Evolutionary conservation across 2,888 invertebrate species (phyloP).

Genomic region (Pheosia tremula): DNA sequence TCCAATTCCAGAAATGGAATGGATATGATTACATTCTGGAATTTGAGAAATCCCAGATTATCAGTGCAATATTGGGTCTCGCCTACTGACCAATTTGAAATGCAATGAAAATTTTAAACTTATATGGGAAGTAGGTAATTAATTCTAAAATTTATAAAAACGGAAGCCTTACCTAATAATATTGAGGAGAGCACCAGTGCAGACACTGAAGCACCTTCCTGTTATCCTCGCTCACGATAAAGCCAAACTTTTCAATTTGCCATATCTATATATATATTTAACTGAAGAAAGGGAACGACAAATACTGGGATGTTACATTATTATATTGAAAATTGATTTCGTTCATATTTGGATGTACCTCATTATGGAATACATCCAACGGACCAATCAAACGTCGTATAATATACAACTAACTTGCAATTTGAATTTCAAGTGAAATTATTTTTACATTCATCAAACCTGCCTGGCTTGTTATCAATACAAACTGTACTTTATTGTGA

Average conservation of each 20-base stretch:
- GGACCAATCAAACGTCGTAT: too few species aligned
- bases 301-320: too few species aligned
- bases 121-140: slow-evolving; percentile 30
- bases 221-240: slow-evolving; percentile 32
- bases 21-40: not conserved
- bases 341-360: too few species aligned
- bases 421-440: not conserved
- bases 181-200: slow-evolving; percentile 63
- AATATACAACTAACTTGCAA: not conserved
- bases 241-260: slow-evolving; percentile 41
- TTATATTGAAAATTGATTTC: too few species aligned
- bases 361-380: too few species aligned
- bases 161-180: slow-evolving; percentile 50
- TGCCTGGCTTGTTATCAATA: slow-evolving; percentile 9
- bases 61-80: slow-evolving; percentile 23
- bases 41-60: not conserved
- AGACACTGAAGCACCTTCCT: slow-evolving; percentile 64
- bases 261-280: slow-evolving; percentile 3
- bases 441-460: slow-evolving; percentile 26
- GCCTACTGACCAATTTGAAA: slow-evolving; percentile 24
- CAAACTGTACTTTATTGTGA: slow-evolving; percentile 63
- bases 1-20: slow-evolving; percentile 7
- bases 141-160: slow-evolving; percentile 55
- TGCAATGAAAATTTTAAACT: slow-evolving; percentile 31
- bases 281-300: too few species aligned